phyloP scores from a whole-genome alignment of 2,888 invertebrate species.

The Xanthia icteritia region DNA sequence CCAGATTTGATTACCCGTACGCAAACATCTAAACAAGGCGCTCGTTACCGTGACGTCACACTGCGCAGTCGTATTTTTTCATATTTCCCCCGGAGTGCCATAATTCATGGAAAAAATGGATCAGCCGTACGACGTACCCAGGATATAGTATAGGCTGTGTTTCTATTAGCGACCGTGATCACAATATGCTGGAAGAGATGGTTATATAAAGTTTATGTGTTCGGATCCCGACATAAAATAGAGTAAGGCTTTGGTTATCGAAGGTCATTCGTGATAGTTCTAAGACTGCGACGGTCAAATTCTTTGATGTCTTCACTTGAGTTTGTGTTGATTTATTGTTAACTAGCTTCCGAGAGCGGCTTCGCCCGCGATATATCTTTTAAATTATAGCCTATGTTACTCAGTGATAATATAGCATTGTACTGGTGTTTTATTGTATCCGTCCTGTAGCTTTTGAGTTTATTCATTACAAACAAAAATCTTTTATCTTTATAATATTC shows the following conservation, averaged over 20 bases:
- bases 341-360: not conserved
- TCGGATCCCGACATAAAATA: constrained; percentile 33
- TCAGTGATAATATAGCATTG: too few species aligned
- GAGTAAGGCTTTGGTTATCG: constrained; percentile 25
- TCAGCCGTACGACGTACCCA: constrained; percentile 73
- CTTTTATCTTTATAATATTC: not conserved
- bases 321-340: constrained; percentile 6
- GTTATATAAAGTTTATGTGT: constrained; percentile 39
- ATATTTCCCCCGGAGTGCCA: constrained; percentile 79
- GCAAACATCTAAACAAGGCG: constrained; percentile 63
- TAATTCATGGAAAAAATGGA: constrained; percentile 85
- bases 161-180: constrained; percentile 68
- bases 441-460: too few species aligned
- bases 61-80: constrained; percentile 75
- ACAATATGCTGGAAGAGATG: constrained; percentile 62
- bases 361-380: too few species aligned
- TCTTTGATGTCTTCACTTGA: constrained; percentile 31
- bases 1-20: constrained; percentile 58
- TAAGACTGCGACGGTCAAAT: not conserved
- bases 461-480: too few species aligned
- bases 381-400: too few species aligned
- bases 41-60: constrained; percentile 70
- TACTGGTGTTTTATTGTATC: too few species aligned
- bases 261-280: constrained; percentile 21
- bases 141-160: constrained; percentile 65